Evolutionary conservation across 2,797 vertebrate species (phyloP).

Genomic region (Gouania willdenowi): DNA sequence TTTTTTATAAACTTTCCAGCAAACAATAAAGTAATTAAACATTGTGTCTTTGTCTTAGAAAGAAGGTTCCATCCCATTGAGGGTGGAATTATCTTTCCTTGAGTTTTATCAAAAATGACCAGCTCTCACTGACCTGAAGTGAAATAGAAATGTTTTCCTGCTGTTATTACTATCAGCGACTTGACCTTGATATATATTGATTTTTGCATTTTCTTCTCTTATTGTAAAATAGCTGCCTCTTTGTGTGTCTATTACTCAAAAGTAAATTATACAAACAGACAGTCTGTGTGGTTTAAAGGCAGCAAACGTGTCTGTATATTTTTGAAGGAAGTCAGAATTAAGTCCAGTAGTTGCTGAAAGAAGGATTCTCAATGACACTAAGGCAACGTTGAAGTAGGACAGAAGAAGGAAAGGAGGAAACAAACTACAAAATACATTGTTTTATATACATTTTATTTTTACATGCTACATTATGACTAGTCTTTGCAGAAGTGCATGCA

Average conservation of each 20-base stretch:
- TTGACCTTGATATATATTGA: conserved; percentile 67
- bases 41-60: neutral
- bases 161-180: conserved; percentile 55
- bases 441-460: no score
- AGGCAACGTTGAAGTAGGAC: no score
- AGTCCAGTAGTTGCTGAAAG: no score
- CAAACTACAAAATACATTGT: no score
- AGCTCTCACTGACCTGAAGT: conserved; percentile 42
- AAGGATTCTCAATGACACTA: no score
- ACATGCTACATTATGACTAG: no score
- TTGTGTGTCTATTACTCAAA: conserved; percentile 26
- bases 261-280: conserved; percentile 11
- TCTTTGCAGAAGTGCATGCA: no score
- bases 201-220: conserved; percentile 40
- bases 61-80: no score
- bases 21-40: neutral
- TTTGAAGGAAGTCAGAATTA: no score
- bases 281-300: no score
- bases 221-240: conserved; percentile 48
- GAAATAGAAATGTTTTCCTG: conserved; percentile 55
- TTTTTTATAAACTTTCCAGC: neutral
- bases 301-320: no score
- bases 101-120: conserved; percentile 21
- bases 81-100: conserved; percentile 3
- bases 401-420: no score